phyloP scores from a whole-genome alignment of 2,888 invertebrate species.

The Ophion obscuratus region DNA sequence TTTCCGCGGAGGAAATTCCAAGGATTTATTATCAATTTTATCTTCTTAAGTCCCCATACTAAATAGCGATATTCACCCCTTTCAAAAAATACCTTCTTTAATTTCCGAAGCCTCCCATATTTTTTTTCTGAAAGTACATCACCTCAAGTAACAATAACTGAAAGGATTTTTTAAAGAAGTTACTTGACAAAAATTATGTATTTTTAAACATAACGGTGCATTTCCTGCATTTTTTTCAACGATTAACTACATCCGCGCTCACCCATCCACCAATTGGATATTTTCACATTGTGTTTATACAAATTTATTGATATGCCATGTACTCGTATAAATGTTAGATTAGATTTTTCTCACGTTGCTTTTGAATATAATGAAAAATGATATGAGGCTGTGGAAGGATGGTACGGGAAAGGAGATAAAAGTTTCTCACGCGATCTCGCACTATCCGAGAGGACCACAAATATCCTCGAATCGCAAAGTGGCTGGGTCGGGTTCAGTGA shows the following conservation, averaged over 20 bases:
- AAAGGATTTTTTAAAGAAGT: too few species aligned
- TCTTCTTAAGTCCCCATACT: too few species aligned
- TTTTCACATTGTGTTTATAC: not conserved
- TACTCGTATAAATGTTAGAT: not conserved
- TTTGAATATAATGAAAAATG: not conserved
- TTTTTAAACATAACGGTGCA: too few species aligned
- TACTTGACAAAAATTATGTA: too few species aligned
- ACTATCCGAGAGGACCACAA: conserved; percentile 34
- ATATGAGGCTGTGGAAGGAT: not conserved
- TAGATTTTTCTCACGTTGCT: not conserved
- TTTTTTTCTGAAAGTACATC: too few species aligned
- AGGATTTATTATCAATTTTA: too few species aligned
- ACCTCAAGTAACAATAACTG: too few species aligned
- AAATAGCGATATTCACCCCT: too few species aligned
- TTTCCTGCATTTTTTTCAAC: too few species aligned
- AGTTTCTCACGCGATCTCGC: conserved; percentile 39
- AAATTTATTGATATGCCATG: not conserved
- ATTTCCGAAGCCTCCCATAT: too few species aligned
- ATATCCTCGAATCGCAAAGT: conserved; percentile 52
- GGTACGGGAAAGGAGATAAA: conserved; percentile 12
- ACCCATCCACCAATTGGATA: not conserved
- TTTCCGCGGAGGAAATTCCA: too few species aligned
- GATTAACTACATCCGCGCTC: not conserved
- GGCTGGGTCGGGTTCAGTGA: conserved; percentile 5
- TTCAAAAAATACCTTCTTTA: too few species aligned